Conservation (phyloP, 2,888 invertebrate genomes). For the Dromius quadrimaculatus region DNA sequence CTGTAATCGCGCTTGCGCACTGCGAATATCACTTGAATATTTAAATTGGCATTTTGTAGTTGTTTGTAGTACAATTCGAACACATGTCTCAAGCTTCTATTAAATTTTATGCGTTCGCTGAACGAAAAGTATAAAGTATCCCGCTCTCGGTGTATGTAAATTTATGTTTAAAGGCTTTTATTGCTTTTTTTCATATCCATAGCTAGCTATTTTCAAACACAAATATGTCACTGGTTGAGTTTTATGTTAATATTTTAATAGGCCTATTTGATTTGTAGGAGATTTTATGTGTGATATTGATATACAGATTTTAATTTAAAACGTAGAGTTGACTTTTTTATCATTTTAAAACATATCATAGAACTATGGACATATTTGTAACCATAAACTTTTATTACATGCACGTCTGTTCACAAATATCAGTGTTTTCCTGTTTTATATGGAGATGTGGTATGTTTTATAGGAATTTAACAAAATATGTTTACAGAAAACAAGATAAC, state of each 20-base stretch:
- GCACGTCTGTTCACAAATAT: constrained; percentile 16
- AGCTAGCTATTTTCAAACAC: constrained; percentile 10
- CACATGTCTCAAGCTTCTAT: constrained; percentile 44
- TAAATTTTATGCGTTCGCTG: constrained; percentile 46
- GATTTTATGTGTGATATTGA: constrained; percentile 44
- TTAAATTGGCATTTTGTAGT: constrained; percentile 49
- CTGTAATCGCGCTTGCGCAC: constrained; percentile 26
- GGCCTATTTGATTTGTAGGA: constrained; percentile 33
- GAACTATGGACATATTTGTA: constrained; percentile 8
- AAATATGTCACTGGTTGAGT: constrained; percentile 24
- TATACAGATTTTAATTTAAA: constrained; percentile 41
- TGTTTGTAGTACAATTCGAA: constrained; percentile 40
- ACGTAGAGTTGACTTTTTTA: constrained; percentile 21
- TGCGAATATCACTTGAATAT: constrained; percentile 46
- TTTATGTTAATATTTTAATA: constrained; percentile 44
- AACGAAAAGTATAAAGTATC: constrained; percentile 43
- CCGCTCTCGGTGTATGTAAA: constrained; percentile 43
- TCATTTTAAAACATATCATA: constrained; percentile 28
- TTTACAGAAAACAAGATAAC: constrained; percentile 1
- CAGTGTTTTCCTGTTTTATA: constrained; percentile 13
- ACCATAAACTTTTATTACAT: constrained; percentile 22
- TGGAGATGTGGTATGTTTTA: not conserved
- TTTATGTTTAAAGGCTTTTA: constrained; percentile 43
- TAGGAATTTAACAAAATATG: not conserved
- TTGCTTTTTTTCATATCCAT: constrained; percentile 35